Evolutionary conservation across 2,888 invertebrate genomes (phyloP), one percentile per base, ranked within the genome.

Genomic region (Deladenus siricidicola): DNA sequence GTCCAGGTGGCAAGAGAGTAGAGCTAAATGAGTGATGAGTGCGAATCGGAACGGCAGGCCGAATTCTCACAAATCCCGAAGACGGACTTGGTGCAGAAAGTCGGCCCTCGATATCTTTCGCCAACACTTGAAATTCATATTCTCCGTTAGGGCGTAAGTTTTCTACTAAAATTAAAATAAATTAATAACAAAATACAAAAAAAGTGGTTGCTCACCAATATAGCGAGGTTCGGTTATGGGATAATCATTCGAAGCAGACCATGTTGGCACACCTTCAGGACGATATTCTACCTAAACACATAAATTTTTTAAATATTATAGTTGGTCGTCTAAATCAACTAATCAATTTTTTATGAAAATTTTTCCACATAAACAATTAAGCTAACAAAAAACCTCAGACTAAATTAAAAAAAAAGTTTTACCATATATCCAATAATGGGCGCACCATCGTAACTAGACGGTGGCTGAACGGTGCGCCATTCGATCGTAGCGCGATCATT

Each of bases 101-200:
- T 19, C 64, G 60, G 4, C 76, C 78, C 29, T 76, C 75, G 14
- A 68, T 67, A 51, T 75, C 75, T 34, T 70, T 65, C 10, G 72
- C 76, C 43, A 74, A 55, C 1, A 79, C 72, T 24, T 78, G 71
- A 56, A 78, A 78, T 61, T 78, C 78, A 61, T 78, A 78, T 19
- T 78, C 76, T n/a, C 76, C 79, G 59, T 76, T 74, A 17, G 79
- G 78, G 1, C 78, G 68, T 14, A 78, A 68, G 45, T 73, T 74
- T 45, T 64, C 63, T 34, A 78, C 78, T 65, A 63, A 60, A 74
- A 67, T 19, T 21, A 21, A 1, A 19, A 45, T 19, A 10, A 10
- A 21, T 29, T 17, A 47, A 30, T 26, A 26, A 55, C 17, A 43
- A 23, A 26, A 21, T n/a, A 24, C 39, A 30, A 52, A 23, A 28